phyloP scores from a whole-genome alignment of 2,113 vertebrate genomes.

The Onychostruthus taczanowskii region DNA sequence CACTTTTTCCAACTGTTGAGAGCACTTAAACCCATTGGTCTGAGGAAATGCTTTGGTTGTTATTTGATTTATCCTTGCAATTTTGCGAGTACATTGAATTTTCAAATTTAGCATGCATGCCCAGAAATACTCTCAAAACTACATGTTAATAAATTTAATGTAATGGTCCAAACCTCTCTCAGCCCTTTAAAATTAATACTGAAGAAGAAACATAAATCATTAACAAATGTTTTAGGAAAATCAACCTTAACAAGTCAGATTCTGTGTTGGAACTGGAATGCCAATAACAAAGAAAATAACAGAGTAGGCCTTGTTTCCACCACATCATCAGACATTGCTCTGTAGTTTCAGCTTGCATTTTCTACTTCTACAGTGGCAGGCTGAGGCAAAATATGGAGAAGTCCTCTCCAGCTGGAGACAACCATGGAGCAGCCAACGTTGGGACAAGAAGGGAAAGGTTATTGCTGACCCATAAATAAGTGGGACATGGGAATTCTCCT shows the following conservation, averaged over 20 bases:
- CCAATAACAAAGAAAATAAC: neutral
- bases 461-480: neutral
- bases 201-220: neutral
- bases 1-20: slow-evolving; percentile 34
- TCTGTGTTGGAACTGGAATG: neutral
- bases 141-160: neutral
- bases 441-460: neutral
- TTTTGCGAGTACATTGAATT: neutral
- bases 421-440: neutral
- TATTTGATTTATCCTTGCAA: slow-evolving; percentile 42
- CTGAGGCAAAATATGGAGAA: neutral
- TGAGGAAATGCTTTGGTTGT: slow-evolving; percentile 17
- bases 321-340: neutral
- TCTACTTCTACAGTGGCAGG: neutral
- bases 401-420: neutral
- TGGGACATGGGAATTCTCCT: neutral
- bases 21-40: slow-evolving; percentile 30
- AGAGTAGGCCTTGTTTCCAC: neutral
- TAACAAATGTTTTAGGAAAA: neutral
- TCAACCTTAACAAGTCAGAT: neutral
- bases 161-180: neutral
- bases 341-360: neutral
- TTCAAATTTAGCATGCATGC: neutral
- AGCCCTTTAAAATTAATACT: neutral
- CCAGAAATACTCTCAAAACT: slow-evolving; percentile 7